phyloP scores from a whole-genome alignment of 1,140 invertebrate genomes.

The Forficula auricularia region DNA sequence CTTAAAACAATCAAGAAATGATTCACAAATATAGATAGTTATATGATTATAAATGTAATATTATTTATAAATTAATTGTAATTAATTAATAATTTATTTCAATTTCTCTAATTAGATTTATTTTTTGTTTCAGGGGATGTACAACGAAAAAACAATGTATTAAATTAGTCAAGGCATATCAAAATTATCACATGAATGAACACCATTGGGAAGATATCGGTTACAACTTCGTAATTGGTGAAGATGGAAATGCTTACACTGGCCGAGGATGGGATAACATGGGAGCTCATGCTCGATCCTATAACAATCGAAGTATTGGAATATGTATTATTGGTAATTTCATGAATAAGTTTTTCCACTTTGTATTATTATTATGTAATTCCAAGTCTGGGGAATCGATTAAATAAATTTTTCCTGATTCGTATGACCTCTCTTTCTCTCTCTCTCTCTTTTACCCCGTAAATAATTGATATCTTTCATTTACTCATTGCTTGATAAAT shows the following conservation, averaged over 20 bases:
- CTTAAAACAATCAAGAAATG: too few species aligned
- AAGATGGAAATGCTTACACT: slow-evolving; percentile 36
- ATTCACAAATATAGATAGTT: too few species aligned
- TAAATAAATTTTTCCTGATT: slow-evolving; percentile 9
- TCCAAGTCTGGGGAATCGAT: slow-evolving; percentile 1
- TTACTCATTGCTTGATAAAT: too few species aligned
- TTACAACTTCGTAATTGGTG: slow-evolving; percentile 29
- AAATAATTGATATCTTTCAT: too few species aligned
- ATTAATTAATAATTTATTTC: too few species aligned
- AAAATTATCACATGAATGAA: slow-evolving; percentile 29
- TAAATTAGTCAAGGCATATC: slow-evolving; percentile 14
- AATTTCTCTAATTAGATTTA: too few species aligned
- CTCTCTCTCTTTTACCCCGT: too few species aligned
- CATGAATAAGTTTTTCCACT: slow-evolving; percentile 22
- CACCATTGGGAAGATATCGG: slow-evolving; percentile 31
- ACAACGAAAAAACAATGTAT: slow-evolving; percentile 15
- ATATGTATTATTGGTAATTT: slow-evolving; percentile 47
- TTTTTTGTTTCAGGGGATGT: not conserved
- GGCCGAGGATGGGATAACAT: slow-evolving; percentile 43
- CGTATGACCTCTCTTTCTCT: too few species aligned
- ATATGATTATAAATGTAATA: too few species aligned
- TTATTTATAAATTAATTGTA: too few species aligned
- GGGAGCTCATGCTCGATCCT: slow-evolving; percentile 50
- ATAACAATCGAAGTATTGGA: slow-evolving; percentile 52
- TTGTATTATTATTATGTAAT: too few species aligned